A percentile compares a stretch with the other conserved stretches of the same genome.
Evolutionary conservation across 2,888 invertebrate species (phyloP).

Genomic region (Griposia aprilina): DNA sequence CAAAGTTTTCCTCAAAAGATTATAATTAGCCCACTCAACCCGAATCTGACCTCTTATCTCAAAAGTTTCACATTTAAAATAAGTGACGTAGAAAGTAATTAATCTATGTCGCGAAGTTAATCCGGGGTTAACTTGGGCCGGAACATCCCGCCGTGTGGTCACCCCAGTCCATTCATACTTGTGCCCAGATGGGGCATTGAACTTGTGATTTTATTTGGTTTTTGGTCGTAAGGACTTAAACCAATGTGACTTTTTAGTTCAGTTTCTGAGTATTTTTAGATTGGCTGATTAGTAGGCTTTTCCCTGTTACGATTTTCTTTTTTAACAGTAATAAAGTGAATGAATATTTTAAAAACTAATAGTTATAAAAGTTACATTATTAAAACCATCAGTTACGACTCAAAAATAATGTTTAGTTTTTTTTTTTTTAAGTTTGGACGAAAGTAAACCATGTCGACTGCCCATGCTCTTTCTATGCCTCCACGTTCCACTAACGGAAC

Average conservation of each 20-base stretch:
- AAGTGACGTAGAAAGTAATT: slow-evolving; percentile 66
- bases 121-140: slow-evolving; percentile 65
- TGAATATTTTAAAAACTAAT: neutral
- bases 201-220: slow-evolving; percentile 52
- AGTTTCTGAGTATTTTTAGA: slow-evolving; percentile 6
- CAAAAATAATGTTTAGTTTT: no score
- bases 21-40: slow-evolving; percentile 49
- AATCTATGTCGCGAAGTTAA: slow-evolving; percentile 71
- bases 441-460: neutral
- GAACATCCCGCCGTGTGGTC: slow-evolving; percentile 63
- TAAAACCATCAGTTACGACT: neutral
- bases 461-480: neutral
- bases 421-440: neutral
- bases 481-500: neutral
- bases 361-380: neutral
- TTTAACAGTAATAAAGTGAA: neutral
- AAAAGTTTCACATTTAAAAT: slow-evolving; percentile 64
- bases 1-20: neutral
- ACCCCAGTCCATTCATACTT: slow-evolving; percentile 66
- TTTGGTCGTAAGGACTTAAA: slow-evolving; percentile 36
- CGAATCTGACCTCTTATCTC: slow-evolving; percentile 46
- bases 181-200: slow-evolving; percentile 54
- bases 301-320: neutral
- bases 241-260: slow-evolving; percentile 34
- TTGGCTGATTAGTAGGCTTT: neutral